Conservation (phyloP, 2,888 invertebrate species). For the Pterostichus madidus region DNA sequence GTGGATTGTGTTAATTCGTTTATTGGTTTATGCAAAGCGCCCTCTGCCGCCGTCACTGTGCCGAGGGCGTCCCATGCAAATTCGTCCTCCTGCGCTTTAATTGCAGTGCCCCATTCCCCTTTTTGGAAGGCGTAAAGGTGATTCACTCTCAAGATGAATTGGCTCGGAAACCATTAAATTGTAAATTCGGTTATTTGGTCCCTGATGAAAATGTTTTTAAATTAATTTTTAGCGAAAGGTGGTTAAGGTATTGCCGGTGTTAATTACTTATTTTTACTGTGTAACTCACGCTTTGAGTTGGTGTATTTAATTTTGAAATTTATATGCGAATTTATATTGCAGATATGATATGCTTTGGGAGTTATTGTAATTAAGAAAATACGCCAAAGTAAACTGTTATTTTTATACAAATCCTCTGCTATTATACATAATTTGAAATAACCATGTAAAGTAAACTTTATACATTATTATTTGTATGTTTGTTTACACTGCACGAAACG, state of each 20-base stretch:
- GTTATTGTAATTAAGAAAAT: constrained; percentile 22
- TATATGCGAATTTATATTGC: constrained; percentile 49
- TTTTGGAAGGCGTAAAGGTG: not conserved
- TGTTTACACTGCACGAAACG: too few relatives aligned
- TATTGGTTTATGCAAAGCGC: constrained; percentile 64
- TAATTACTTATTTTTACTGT: constrained; percentile 47
- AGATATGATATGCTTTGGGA: constrained; percentile 19
- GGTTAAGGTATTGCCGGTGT: constrained; percentile 23
- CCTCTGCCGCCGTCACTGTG: constrained; percentile 4
- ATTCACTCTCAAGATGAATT: constrained; percentile 58
- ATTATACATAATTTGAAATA: not conserved
- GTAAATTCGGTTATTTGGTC: constrained; percentile 60
- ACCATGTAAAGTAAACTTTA: not conserved
- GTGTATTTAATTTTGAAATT: constrained; percentile 36
- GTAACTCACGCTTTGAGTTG: constrained; percentile 16
- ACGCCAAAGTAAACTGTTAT: not conserved
- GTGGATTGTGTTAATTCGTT: constrained; percentile 67
- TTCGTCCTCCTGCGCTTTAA: constrained; percentile 50
- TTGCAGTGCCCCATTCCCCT: constrained; percentile 11
- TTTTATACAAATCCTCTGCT: too few relatives aligned
- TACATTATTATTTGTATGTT: too few relatives aligned
- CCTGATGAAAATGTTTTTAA: constrained; percentile 57
- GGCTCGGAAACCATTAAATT: constrained; percentile 63
- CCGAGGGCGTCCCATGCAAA: constrained; percentile 51
- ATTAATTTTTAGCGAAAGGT: constrained; percentile 54